Conservation (phyloP, 2,888 invertebrate genomes). For the Oscheius sp. region DNA sequence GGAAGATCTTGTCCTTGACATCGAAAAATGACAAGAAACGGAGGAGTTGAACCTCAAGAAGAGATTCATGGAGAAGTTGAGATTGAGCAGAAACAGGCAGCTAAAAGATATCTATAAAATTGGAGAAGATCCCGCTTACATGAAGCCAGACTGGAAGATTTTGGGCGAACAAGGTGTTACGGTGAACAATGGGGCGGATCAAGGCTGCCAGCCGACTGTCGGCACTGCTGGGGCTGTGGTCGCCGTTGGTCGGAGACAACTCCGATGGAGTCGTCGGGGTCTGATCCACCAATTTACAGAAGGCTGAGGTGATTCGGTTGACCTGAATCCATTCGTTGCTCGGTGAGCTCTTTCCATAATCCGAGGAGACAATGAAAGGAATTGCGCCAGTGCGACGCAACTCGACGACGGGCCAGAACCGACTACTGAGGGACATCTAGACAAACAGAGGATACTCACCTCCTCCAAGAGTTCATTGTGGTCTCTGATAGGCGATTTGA, state of each 20-base stretch:
- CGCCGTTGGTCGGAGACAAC: neutral
- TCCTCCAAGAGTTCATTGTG: constrained; percentile 7
- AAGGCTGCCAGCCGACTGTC: constrained; percentile 31
- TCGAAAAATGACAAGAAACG: constrained; percentile 39
- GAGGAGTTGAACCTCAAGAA: constrained; percentile 43
- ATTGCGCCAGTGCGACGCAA: constrained; percentile 26
- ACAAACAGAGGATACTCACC: constrained; percentile 9
- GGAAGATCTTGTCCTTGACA: constrained; percentile 34
- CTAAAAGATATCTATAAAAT: constrained; percentile 12
- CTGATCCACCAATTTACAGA: constrained; percentile 35
- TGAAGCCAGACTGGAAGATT: constrained; percentile 29
- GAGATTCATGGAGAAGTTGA: constrained; percentile 25
- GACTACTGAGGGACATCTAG: constrained; percentile 15
- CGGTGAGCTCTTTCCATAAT: neutral
- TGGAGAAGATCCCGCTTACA: constrained; percentile 1
- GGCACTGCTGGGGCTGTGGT: neutral
- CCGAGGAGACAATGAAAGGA: constrained; percentile 11
- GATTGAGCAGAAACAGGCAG: constrained; percentile 25
- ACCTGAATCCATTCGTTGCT: constrained; percentile 26
- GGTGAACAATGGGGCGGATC: constrained; percentile 32
- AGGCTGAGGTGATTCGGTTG: constrained; percentile 26
- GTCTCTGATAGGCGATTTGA: constrained; percentile 3
- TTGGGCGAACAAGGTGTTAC: constrained; percentile 23
- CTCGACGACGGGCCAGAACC: neutral
- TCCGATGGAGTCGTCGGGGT: neutral